Percentiles rank a stretch among this genome's conserved stretches.
These are phyloP conservation scores for Tokudaia tokunoshimensis DNA, from an alignment of 2,797 vertebrate genomes.

Conservation along the genomic window DNA sequence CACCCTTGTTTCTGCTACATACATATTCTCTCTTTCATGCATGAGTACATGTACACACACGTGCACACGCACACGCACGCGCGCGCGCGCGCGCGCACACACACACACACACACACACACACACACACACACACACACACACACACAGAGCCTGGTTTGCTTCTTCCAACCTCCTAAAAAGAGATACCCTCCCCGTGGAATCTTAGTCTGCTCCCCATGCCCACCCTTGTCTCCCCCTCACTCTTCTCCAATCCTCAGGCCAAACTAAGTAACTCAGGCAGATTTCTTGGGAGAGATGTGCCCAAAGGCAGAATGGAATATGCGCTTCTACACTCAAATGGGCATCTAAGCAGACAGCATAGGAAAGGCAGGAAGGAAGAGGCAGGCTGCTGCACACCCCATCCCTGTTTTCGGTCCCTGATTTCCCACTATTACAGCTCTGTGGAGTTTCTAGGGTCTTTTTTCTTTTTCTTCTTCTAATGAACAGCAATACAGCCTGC, in stretches of 20 bases:
- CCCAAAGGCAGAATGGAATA: constrained; percentile 84
- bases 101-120: constrained; percentile 54
- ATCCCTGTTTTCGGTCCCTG: constrained; percentile 82
- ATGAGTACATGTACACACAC: background rate
- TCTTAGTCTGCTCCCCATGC: constrained; percentile 71
- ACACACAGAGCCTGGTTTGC: constrained; percentile 76
- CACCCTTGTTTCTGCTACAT: constrained; percentile 67
- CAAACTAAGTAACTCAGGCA: constrained; percentile 87
- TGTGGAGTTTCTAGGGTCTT: background rate
- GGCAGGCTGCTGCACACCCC: constrained; percentile 78
- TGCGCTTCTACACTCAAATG: constrained; percentile 76
- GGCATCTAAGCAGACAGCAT: constrained; percentile 78
- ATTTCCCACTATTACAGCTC: constrained; percentile 72
- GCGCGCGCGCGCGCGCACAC: constrained; percentile 47
- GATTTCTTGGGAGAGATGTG: constrained; percentile 84
- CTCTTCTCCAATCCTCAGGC: constrained; percentile 73
- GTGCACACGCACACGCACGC: background rate
- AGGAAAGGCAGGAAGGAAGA: constrained; percentile 84
- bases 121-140: constrained; percentile 51
- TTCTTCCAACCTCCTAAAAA: constrained; percentile 69
- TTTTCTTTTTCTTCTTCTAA: constrained; percentile 38
- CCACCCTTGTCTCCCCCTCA: constrained; percentile 56
- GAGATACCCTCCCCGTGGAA: constrained; percentile 42
- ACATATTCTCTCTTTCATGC: constrained; percentile 24
- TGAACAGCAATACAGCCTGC: constrained; percentile 77